Base-by-base conservation (phyloP, 2,113 vertebrate genomes). In the Hipposideros armiger region DNA sequence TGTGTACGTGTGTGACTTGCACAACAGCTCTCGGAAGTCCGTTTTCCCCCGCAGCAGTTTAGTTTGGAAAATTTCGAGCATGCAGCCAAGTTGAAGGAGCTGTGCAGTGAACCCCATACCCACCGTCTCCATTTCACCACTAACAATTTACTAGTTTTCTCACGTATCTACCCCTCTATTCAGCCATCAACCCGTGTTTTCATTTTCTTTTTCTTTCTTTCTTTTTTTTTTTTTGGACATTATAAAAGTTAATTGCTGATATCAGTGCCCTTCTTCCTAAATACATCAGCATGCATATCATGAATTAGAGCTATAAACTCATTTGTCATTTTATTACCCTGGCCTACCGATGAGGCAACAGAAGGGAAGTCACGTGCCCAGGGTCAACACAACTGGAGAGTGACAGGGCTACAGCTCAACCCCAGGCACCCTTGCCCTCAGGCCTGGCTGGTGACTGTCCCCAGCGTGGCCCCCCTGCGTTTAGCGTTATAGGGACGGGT, bases 331-430 rank as follows among this genome's bases (percentile, higher is more conserved):
- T 30, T 62, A 50, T 78, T 87, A n/a, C 22, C 47, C 74, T 26
- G 9, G 22, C 22, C 90, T 58, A 10, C 28, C 78, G 45, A n/a
- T 13, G 45, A 90, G 69, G n/a, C 17, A 3, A 4, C 47, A 42
- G 4, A 47, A 86, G 19, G 0, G 0, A 89, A 92, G 36, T 73
- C 76, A 30, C 1, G 1, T 69, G 66, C 9, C 5, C 17, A 17
- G 26, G 7, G 40, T 83, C 54, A 36, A 2, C 74, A 19, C 28
- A 74, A 20, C 60, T 16, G 10, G 54, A 52, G 56, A 82, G 40
- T 36, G 42, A 7, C 1, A 17, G 42, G 15, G 69, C 28, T 40
- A 1, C 2, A 0, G 0, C 32, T 32, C 32, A 17, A 0, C 32
- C 52, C 54, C 40, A 36, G 42, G 70, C 40, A 7, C 26, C 36